Percentiles rank a stretch among this genome's conserved stretches.
These are phyloP conservation scores for Gambusia holbrooki DNA, from an alignment of 2,113 vertebrate genomes.

Conservation along the genomic window DNA sequence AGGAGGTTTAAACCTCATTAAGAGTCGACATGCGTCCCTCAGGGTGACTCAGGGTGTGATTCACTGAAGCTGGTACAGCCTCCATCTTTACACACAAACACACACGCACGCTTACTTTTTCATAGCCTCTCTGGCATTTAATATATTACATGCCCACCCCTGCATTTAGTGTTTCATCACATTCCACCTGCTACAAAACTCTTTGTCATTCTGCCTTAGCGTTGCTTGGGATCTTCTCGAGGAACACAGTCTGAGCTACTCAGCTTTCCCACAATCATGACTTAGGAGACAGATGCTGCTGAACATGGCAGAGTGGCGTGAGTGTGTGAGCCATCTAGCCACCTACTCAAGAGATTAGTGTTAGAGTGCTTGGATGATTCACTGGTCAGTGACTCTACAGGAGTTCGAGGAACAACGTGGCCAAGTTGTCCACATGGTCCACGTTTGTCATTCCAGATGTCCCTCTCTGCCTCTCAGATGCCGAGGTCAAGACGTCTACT, in stretches of 20 bases:
- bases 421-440: constrained; percentile 42
- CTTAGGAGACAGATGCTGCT: constrained; percentile 59
- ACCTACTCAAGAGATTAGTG: constrained; percentile 59
- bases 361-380: constrained; percentile 61
- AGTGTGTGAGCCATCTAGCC: constrained; percentile 38
- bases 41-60: constrained; percentile 73
- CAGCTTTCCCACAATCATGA: constrained; percentile 46
- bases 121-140: constrained; percentile 31
- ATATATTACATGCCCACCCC: constrained; percentile 39
- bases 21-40: constrained; percentile 42
- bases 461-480: constrained; percentile 21
- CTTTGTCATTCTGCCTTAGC: constrained; percentile 26
- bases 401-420: constrained; percentile 38
- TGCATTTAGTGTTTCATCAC: constrained; percentile 15
- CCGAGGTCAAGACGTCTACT: constrained; percentile 21
- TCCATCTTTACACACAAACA: constrained; percentile 28
- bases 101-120: constrained; percentile 28
- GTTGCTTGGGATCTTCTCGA: constrained; percentile 43
- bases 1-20: constrained; percentile 59
- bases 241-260: constrained; percentile 44
- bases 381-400: constrained; percentile 60
- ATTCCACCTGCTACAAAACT: constrained; percentile 57
- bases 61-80: constrained; percentile 63
- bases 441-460: constrained; percentile 41
- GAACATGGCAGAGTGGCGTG: constrained; percentile 38